These are phyloP conservation scores for Enteromius argenteus DNA, from an alignment of 2,797 vertebrate genomes.

Conservation along the genomic window DNA sequence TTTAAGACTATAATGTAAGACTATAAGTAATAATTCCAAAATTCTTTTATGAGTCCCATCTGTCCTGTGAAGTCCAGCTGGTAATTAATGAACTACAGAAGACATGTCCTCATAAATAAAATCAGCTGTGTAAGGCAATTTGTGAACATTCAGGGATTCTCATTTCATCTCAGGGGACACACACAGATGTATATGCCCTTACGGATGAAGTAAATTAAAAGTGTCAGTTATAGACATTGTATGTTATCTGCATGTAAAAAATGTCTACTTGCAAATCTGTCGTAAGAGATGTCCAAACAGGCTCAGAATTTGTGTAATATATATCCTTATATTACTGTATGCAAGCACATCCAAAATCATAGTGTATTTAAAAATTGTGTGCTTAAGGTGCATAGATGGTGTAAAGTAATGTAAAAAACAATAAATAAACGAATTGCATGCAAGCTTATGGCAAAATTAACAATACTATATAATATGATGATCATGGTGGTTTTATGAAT, in stretches of 20 bases:
- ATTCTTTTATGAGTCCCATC: slow-evolving; percentile 55
- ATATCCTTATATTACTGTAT: no score
- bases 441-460: background rate
- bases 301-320: background rate
- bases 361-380: background rate
- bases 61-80: slow-evolving; percentile 45
- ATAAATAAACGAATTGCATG: background rate
- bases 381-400: background rate
- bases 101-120: slow-evolving; percentile 45
- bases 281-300: background rate
- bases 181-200: background rate
- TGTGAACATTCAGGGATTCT: slow-evolving; percentile 6
- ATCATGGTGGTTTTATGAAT: background rate
- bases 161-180: background rate
- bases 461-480: background rate
- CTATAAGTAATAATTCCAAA: slow-evolving; percentile 41
- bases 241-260: background rate
- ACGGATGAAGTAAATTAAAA: slow-evolving; percentile 5
- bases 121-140: slow-evolving; percentile 23
- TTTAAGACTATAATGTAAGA: slow-evolving; percentile 14
- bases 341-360: background rate
- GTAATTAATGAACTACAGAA: slow-evolving; percentile 45
- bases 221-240: background rate
- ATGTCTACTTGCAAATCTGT: background rate
- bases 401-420: background rate